A percentile compares a stretch with the other conserved stretches of the same genome.
These are phyloP conservation scores for Drosophila elegans DNA, from an alignment of 1,140 invertebrate species.

Conservation along the genomic window DNA sequence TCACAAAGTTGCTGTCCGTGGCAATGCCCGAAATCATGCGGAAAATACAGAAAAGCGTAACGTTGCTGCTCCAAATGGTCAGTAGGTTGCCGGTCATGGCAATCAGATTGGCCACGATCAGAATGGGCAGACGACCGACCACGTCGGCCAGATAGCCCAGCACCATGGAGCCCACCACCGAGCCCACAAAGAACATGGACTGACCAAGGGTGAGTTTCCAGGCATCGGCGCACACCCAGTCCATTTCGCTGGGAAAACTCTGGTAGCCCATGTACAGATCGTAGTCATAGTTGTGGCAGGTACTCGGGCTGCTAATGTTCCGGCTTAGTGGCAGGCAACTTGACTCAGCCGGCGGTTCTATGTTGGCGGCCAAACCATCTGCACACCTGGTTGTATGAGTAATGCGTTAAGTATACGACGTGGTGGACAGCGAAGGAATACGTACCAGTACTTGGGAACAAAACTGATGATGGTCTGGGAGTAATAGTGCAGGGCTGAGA, in stretches of 20 bases:
- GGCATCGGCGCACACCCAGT: conserved; percentile 87
- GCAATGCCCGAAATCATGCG: conserved; percentile 87
- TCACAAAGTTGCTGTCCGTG: conserved; percentile 87
- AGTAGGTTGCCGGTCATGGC: conserved; percentile 86
- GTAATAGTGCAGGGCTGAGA: conserved; percentile 86
- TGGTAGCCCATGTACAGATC: conserved; percentile 72
- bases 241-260: conserved; percentile 73
- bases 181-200: conserved; percentile 87
- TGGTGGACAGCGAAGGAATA: not conserved
- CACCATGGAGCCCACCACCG: conserved; percentile 86
- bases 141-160: conserved; percentile 87
- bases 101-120: conserved; percentile 86
- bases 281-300: conserved; percentile 60
- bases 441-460: conserved; percentile 85
- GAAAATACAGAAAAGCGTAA: conserved; percentile 85
- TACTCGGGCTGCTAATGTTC: conserved; percentile 9
- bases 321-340: conserved; percentile 39
- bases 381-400: conserved; percentile 57
- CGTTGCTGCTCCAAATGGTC: conserved; percentile 85
- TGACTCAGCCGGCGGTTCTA: conserved; percentile 26
- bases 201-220: conserved; percentile 87
- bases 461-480: conserved; percentile 86
- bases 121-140: conserved; percentile 86
- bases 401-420: conserved; percentile 31
- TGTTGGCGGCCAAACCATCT: conserved; percentile 21